phyloP scores from a whole-genome alignment of 2,888 invertebrate genomes.

The Drosophila paracracens region DNA sequence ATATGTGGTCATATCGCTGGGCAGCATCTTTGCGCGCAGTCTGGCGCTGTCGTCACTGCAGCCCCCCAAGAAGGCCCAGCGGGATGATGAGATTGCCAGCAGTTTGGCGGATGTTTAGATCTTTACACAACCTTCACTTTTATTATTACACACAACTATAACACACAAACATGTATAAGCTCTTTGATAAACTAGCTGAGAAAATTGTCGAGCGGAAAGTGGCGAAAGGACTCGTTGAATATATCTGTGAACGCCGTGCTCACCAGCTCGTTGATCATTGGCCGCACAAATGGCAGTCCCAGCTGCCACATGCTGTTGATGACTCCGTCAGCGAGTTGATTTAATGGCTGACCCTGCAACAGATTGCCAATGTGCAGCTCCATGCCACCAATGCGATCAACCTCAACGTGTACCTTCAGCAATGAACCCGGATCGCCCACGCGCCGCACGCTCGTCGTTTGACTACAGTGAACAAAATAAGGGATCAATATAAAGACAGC shows the following conservation, averaged over 20 bases:
- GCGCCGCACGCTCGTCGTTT: conserved; percentile 85
- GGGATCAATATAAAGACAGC: background rate
- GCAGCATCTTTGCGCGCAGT: conserved; percentile 77
- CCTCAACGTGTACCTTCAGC: conserved; percentile 89
- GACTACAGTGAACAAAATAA: conserved; percentile 73
- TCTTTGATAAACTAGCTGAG: conserved; percentile 83
- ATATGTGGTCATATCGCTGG: conserved; percentile 89
- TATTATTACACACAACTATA: conserved; percentile 39
- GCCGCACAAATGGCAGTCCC: conserved; percentile 90
- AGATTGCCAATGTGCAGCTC: conserved; percentile 91
- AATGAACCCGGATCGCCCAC: conserved; percentile 84
- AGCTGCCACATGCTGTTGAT: conserved; percentile 94
- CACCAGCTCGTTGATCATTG: conserved; percentile 93
- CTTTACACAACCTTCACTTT: conserved; percentile 10
- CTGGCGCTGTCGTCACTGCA: conserved; percentile 63
- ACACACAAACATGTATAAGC: conserved; percentile 22
- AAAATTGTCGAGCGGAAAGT: conserved; percentile 90
- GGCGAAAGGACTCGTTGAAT: conserved; percentile 90
- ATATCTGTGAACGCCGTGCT: conserved; percentile 93
- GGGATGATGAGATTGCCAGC: conserved; percentile 62
- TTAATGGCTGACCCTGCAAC: conserved; percentile 88
- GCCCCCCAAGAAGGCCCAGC: conserved; percentile 34
- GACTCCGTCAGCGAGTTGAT: conserved; percentile 89
- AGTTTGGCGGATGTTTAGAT: conserved; percentile 70
- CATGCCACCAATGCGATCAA: conserved; percentile 91